Evolutionary conservation across 2,113 vertebrate genomes (phyloP).

Genomic region (Percina caprodes): DNA sequence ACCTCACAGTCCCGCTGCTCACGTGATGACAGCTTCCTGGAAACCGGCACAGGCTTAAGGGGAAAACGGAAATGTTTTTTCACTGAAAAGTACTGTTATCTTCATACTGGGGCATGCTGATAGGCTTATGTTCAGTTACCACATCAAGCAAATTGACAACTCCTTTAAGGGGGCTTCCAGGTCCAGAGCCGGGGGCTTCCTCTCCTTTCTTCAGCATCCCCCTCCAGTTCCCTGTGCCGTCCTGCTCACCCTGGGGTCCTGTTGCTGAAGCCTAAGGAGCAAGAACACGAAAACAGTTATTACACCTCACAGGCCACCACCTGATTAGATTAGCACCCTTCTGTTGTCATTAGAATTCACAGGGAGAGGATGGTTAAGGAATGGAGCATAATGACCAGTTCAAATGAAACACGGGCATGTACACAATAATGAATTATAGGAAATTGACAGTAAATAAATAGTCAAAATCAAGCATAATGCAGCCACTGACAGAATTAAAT

Average conservation of each 20-base stretch:
- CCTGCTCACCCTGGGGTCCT: conserved; percentile 84
- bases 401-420: conserved; percentile 5
- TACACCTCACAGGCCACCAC: neutral
- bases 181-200: conserved; percentile 86
- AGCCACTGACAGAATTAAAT: neutral
- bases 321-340: neutral
- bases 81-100: no score
- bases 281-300: neutral
- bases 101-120: neutral
- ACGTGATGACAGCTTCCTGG: conserved; percentile 95
- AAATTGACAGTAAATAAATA: neutral
- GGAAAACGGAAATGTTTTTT: neutral
- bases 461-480: neutral
- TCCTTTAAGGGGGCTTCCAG: conserved; percentile 93
- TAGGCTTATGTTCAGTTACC: conserved; percentile 76
- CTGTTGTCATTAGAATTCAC: neutral
- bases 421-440: neutral
- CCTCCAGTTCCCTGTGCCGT: conserved; percentile 92
- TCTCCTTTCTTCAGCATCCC: conserved; percentile 97
- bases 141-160: conserved; percentile 96
- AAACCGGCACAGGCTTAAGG: conserved; percentile 93
- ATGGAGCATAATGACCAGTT: neutral
- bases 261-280: conserved; percentile 54
- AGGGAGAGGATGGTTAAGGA: conserved; percentile 1
- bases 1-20: conserved; percentile 99